Evolutionary conservation across 2,113 vertebrate species (phyloP), one percentile per base, ranked within the genome.

Genomic region (Dipodomys ordii): DNA sequence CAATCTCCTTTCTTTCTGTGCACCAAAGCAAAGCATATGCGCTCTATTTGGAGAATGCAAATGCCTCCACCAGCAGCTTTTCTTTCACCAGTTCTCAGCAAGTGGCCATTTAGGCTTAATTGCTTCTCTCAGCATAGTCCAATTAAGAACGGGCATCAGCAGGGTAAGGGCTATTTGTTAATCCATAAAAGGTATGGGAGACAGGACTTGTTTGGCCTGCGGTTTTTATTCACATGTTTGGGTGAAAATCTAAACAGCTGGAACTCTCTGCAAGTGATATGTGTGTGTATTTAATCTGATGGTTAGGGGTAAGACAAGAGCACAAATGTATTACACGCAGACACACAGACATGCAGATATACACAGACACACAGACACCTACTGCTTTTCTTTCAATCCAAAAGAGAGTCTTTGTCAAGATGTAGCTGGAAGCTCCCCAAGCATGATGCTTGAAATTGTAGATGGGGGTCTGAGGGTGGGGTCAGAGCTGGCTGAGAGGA

Each of bases 81-180:
- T 97, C 94, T 97, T 98, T 94, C 95, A 97, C 88, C 96, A 97
- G 91, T 91, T 96, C 97, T 97, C 98, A 98, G 98, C 97, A 97
- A 98, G 98, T 96, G 94, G 96, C 96, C 96, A 57, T 98, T 98
- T 98, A 98, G 95, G 88, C 95, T 98, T 98, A 98, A 98, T 98
- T 98, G 97, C 95, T 97, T 83, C 86, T 98, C 97, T 96, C 96
- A 97, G 96, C 92, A 82, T 94, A 97, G 97, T 96, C 97, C 97
- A 98, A 98, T 98, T 98, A 98, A 97, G 96, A 97, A 94, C 27
- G 88, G 96, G 92, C 94, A 96, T 97, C 96, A 96, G 71, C 92
- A 94, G 95, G 91, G 91, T 94, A 97, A 98, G 82, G 96, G 96
- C 97, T 97, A 97, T 98, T 97, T 97, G 97, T 98, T 98, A 97